Conservation (phyloP, 2,113 vertebrate genomes). For the Myrmecobius fasciatus region DNA sequence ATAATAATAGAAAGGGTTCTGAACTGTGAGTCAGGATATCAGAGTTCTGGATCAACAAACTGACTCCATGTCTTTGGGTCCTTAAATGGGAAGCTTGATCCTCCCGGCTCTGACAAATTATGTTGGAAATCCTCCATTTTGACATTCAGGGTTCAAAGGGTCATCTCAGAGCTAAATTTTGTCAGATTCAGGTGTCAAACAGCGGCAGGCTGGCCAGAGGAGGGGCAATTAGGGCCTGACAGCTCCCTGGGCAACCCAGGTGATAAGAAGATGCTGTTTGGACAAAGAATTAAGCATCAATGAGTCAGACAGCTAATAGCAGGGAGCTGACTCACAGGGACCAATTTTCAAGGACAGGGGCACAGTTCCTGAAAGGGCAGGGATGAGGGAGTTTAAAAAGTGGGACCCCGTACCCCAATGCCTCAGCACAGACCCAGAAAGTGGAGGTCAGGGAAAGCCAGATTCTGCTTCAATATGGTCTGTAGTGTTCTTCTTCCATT, state of each 20-base stretch:
- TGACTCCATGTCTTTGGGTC: not conserved
- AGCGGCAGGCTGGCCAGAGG: not conserved
- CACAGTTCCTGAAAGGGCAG: not conserved
- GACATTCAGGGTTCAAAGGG: not conserved
- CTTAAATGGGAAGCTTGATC: not conserved
- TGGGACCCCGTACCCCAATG: not conserved
- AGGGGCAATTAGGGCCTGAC: not conserved
- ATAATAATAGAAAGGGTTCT: not conserved
- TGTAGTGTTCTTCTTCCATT: not conserved
- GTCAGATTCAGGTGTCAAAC: not conserved
- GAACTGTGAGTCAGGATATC: not conserved
- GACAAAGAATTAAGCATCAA: not conserved
- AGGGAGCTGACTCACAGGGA: not conserved
- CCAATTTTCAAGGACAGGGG: not conserved
- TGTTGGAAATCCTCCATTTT: not conserved
- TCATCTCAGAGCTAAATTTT: not conserved
- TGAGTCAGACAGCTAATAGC: not conserved
- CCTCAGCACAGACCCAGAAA: not conserved
- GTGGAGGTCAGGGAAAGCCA: not conserved
- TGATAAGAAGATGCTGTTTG: not conserved
- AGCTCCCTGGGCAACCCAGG: not conserved
- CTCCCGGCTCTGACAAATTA: not conserved
- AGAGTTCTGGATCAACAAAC: not conserved
- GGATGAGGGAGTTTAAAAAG: not conserved
- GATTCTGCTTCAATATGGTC: not conserved